Evolutionary conservation across 2,797 vertebrate genomes (phyloP).

Genomic region (Capromys pilorides): DNA sequence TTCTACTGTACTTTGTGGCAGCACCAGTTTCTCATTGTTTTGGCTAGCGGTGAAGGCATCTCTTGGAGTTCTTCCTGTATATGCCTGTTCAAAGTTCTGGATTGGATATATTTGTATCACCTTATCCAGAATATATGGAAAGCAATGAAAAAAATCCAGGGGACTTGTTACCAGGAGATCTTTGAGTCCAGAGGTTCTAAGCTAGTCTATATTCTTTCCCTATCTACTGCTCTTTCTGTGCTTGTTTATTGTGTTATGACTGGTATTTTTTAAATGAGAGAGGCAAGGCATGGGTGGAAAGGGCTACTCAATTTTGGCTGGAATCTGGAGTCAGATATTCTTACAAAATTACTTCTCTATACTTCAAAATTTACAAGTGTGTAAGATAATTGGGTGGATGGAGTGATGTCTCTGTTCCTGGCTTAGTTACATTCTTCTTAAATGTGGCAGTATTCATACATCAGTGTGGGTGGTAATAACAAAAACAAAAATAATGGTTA

Average conservation of each 20-base stretch:
- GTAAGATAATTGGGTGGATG: not conserved
- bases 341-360: not conserved
- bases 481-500: constrained; percentile 1
- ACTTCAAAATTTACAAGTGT: not conserved
- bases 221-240: not conserved
- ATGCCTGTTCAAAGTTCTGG: not conserved
- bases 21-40: not conserved
- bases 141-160: not conserved
- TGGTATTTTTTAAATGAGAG: not conserved
- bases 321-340: not conserved
- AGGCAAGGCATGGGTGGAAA: not conserved
- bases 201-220: not conserved
- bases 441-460: not conserved
- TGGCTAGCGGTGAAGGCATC: not conserved
- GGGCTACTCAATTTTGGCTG: not conserved
- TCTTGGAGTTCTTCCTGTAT: not conserved
- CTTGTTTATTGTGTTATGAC: not conserved
- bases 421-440: not conserved
- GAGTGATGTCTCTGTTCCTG: not conserved
- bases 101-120: not conserved
- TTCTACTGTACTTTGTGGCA: not conserved
- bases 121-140: not conserved
- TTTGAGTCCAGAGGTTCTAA: not conserved
- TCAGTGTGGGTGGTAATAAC: not conserved
- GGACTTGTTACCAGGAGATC: not conserved